phyloP scores from a whole-genome alignment of 1,140 invertebrate genomes.

The Zeugodacus cucurbitae region DNA sequence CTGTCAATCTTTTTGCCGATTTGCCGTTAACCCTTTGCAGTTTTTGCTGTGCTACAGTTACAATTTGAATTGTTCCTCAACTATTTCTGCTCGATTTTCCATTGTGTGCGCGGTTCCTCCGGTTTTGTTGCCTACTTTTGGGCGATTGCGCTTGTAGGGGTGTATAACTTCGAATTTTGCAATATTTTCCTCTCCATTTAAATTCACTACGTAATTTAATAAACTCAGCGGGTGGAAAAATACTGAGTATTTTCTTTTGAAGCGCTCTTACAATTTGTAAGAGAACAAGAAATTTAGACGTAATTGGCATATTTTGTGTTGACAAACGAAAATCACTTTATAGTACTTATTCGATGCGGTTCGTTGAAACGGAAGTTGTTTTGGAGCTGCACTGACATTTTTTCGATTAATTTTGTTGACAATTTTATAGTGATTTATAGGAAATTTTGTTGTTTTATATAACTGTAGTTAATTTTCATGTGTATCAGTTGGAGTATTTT shows the following conservation, averaged over 20 bases:
- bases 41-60: background rate
- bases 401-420: no score
- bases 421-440: no score
- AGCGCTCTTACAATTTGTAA: background rate
- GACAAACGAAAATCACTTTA: background rate
- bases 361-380: no score
- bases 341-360: background rate
- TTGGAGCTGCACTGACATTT: no score
- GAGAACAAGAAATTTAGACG: background rate
- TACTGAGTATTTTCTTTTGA: background rate
- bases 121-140: background rate
- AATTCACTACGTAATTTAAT: background rate
- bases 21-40: background rate
- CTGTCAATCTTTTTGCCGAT: background rate
- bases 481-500: no score
- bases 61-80: background rate
- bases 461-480: no score
- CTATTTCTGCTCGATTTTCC: background rate
- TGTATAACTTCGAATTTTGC: background rate
- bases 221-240: background rate
- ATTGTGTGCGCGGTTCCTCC: background rate
- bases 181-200: background rate
- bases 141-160: background rate
- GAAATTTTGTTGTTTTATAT: no score
- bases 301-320: background rate